Conservation (phyloP, 2,888 invertebrate genomes). For the Yponomeuta cagnagella region DNA sequence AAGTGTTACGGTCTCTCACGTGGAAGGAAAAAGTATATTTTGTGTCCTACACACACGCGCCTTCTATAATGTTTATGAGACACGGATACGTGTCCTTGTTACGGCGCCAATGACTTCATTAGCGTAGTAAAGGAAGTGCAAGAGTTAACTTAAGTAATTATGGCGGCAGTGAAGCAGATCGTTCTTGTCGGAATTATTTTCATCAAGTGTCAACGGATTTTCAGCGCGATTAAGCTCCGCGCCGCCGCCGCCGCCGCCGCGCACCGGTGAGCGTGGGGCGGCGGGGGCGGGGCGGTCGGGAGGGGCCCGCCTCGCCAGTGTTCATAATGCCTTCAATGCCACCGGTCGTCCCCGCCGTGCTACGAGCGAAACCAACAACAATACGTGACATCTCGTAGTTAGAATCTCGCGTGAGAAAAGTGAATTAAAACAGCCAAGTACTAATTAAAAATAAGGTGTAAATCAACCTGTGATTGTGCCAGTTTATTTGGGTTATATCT, state of each 20-base stretch:
- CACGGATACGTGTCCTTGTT: not conserved
- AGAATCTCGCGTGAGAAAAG: not conserved
- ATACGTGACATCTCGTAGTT: constrained; percentile 13
- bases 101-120: not conserved
- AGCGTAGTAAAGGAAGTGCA: not conserved
- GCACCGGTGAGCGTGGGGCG: not conserved
- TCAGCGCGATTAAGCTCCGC: not conserved
- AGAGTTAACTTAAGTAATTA: not conserved
- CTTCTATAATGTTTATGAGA: not conserved
- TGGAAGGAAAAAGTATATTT: not conserved
- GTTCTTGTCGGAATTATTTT: not conserved
- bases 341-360: not conserved
- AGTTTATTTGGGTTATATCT: constrained; percentile 10
- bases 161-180: not conserved
- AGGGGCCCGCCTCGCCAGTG: not conserved
- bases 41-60: constrained; percentile 2
- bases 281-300: not conserved
- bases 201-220: constrained; percentile 3
- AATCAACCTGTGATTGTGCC: not conserved
- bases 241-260: not conserved
- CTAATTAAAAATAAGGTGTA: constrained; percentile 6
- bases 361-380: constrained; percentile 3
- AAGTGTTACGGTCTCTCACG: constrained; percentile 48
- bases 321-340: not conserved
- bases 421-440: not conserved